Evolutionary conservation across 2,113 vertebrate genomes (phyloP), one percentile per base, ranked within the genome.

Genomic region (Eleginops maclovinus): DNA sequence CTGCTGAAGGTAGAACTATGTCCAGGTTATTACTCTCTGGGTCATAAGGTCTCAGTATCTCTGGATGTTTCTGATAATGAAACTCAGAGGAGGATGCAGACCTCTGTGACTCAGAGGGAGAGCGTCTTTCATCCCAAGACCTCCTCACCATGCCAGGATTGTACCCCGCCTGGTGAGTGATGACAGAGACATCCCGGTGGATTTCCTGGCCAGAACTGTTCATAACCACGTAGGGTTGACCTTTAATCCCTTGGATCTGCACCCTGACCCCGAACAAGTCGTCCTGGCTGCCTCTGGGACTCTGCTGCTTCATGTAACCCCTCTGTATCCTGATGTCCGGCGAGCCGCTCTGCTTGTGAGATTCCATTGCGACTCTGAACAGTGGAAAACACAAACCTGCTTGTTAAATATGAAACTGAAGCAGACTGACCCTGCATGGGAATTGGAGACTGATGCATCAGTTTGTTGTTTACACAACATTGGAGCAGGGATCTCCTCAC

Each of bases 201-300:
- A 40, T 87, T 74, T 95, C 94, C 53, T 92, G 73, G 93, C 95
- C 95, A 0, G 95, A 91, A 66, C 95, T 96, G 83, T 99, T 98
- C 81, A 99, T 90, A 19, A 99, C 95, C 65, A 99, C 96, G 54
- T 95, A 99, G 1, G 98, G 97, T 78, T 96, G 97, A 14, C 98
- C 98, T 79, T 97, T 95, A 0, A 98, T 96, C 12, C 97, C 97
- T 83, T 99, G 98, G 11, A 99, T 95, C 77, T 96, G 94, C 60
- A 99, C 96, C 75, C 95, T 96, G 77, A 98, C 96, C 36, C 98
- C 98, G 0, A 99, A 99, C 68, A 95, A 14, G 89, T 90, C 94
- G 4, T 92, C 89, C 10, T 67, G 77, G 53, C 75, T 91, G 82
- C 86, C 89, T 17, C 71, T 47, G 28, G 81, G 80, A 68, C 83